Conservation (phyloP, 2,113 vertebrate genomes). For the zebrafish (Danio rerio) region DNA sequence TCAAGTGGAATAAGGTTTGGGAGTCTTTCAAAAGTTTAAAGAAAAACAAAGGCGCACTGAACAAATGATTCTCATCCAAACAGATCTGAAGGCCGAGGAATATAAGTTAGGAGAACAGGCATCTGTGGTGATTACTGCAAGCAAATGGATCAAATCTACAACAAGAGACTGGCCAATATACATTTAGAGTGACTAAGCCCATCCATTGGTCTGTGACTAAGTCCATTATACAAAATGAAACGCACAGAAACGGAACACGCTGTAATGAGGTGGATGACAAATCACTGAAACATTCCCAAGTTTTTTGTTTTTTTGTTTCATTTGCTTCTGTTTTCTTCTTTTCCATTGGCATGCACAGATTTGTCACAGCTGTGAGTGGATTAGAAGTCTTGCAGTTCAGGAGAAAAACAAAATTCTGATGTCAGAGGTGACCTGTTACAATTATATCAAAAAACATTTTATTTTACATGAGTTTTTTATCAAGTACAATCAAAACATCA, state of each 20-base stretch:
- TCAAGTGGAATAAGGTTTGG: background rate
- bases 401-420: background rate
- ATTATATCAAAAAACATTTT: too few species aligned
- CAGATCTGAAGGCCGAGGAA: background rate
- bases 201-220: constrained; percentile 27
- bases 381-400: background rate
- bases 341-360: constrained; percentile 19
- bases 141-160: constrained; percentile 7
- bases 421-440: background rate
- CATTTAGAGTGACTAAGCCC: constrained; percentile 25
- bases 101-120: background rate
- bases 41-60: background rate
- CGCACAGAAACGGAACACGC: background rate
- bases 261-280: constrained; percentile 32
- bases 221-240: constrained; percentile 32
- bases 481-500: background rate
- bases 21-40: constrained; percentile 4
- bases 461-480: background rate
- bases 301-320: background rate
- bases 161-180: constrained; percentile 1
- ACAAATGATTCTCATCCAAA: background rate
- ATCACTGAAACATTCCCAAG: constrained; percentile 8
- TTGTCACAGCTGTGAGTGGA: constrained; percentile 22
- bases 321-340: constrained; percentile 18
- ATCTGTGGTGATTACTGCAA: constrained; percentile 17